Percentiles rank a stretch among this genome's conserved stretches.
phyloP scores from a whole-genome alignment of 2,113 vertebrate genomes.

The Ciconia maguari region DNA sequence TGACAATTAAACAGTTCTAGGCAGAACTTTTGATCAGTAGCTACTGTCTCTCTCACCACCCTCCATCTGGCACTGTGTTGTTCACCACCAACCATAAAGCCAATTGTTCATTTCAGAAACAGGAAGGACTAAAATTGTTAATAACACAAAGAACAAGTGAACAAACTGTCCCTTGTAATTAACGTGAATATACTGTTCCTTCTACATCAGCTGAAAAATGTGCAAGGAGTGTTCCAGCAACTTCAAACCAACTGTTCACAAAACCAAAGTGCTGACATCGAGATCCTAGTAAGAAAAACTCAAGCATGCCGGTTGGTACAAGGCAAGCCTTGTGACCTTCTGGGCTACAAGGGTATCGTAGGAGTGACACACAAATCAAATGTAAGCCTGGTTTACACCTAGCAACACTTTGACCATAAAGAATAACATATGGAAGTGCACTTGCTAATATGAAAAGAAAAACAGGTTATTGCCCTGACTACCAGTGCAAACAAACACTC shows the following conservation, averaged over 20 bases:
- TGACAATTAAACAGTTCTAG: background rate
- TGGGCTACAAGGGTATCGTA: rapidly evolving
- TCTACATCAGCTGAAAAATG: background rate
- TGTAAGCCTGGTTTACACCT: rapidly evolving
- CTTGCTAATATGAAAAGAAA: background rate
- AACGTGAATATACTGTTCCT: background rate
- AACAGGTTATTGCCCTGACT: background rate
- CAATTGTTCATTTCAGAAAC: background rate
- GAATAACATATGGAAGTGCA: background rate
- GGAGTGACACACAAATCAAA: background rate
- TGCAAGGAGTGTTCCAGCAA: background rate
- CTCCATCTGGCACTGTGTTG: background rate
- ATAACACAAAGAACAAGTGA: rapidly evolving
- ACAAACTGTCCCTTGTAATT: background rate
- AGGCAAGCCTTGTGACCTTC: background rate
- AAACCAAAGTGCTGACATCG: background rate
- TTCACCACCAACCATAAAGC: background rate
- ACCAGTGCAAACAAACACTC: rapidly evolving
- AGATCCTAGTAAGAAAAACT: background rate
- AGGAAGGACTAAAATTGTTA: background rate
- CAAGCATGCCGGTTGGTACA: too few species aligned
- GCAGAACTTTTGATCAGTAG: background rate
- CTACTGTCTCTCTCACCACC: background rate
- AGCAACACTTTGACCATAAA: background rate
- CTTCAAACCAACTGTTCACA: background rate